Base-by-base conservation (phyloP, 2,888 invertebrate genomes). In the Leistus spinibarbis region DNA sequence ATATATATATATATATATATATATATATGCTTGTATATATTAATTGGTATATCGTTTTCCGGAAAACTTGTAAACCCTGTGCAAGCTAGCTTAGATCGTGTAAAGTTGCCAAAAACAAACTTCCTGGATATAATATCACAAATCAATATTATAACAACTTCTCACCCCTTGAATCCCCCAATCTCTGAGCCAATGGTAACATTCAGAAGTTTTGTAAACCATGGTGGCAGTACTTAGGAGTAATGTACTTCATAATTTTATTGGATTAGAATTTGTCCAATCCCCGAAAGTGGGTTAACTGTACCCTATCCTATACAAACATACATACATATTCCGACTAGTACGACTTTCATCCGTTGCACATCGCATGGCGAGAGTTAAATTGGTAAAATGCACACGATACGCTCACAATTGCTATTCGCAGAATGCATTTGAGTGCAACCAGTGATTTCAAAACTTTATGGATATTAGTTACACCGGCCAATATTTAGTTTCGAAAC, bases 211-310 rank as follows among this genome's bases (percentile, higher is more conserved):
- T 72, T 66, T 54, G 63, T 57, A 53, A 65, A 65, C 72, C 65
- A 27, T 65, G 57, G 56, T 19, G 19, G 19, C 4, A 72, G 72
- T 72, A 72, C 72, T 72, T 72, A 66, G 20, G 72, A 65, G 57
- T 72, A 72, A 72, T 72, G 72, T 72, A 72, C 66, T 66, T 72
- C 72, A 72, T 72, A 72, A 72, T 66, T 65, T 72, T 72, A 72
- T 66, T 65, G 72, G 72, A 72, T 72, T 72, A 65, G 72, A 72
- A 72, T 72, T 72, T 72, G 72, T 64, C 72, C 72, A 72, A 72
- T 72, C 65, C 66, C 17, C 40, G 66, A 72, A 72, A 72, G 65
- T 72, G 56, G 72, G 72, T 72, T 72, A 72, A 72, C 72, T 54
- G 65, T 56, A 66, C 72, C 40, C 56, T 40, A 63, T 54, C n/a